Evolutionary conservation across 2,113 vertebrate species (phyloP), one percentile per base, ranked within the genome.

Genomic region (Dryoscopus gambensis): DNA sequence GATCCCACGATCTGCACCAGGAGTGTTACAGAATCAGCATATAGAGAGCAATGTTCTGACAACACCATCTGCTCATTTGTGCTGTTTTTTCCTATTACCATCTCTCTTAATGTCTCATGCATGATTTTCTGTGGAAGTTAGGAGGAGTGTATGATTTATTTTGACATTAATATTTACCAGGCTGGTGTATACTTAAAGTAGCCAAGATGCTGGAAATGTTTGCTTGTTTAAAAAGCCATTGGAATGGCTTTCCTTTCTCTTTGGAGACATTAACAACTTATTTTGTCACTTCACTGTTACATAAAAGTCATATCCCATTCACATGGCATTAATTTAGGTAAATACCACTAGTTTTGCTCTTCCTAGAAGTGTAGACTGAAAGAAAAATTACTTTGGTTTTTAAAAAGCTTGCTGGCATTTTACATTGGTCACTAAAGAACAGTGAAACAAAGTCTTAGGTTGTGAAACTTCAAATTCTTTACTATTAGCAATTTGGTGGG

Each of bases 1-100:
- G 52, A 95, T 95, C 63, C 91, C 84, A 92, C 33, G 3, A 56
- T 76, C 80, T n/a, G 76, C 80, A 92, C 27, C 47, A 42, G 30
- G 39, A 71, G 39, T 30, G 85, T 56, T 70, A 88, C 63, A 94
- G 93, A 94, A 96, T 93, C 93, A 75, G 86, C 71, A 16, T 84
- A 64, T n/a, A 49, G 88, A 93, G 71, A 94, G 92, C 85, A 75
- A 35, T 87, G 88, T 96, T 96, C 94, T 94, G 95, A 86, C 88
- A 96, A 84, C 85, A 87, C 95, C 95, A 96, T 96, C 95, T 97
- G 96, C 95, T 94, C 93, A 33, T 94, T 93, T 95, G 52, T 74
- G 64, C 82, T 81, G 42, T 57, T 47, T 93, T 71, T 94, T 69
- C 71, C 79, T 70, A 22, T 75, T 67, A 81, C 60, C 74, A 71